Percentiles rank a stretch among this genome's conserved stretches.
phyloP scores from a whole-genome alignment of 2,888 invertebrate species.

The Acleris sparsana region DNA sequence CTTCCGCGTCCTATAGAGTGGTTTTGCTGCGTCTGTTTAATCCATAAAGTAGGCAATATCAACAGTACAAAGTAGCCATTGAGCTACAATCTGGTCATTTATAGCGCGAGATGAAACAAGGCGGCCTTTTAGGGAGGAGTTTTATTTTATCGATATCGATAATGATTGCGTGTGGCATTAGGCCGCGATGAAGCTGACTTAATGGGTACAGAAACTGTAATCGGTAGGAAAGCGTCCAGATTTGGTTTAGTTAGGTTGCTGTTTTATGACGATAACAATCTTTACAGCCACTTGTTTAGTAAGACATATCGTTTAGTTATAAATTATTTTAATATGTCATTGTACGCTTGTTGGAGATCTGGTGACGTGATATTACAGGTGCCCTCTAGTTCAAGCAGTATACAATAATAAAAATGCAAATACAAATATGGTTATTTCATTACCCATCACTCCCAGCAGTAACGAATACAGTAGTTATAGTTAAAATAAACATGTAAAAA shows the following conservation, averaged over 20 bases:
- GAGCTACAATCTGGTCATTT: constrained; percentile 79
- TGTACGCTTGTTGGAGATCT: too few relatives aligned
- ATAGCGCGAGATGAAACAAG: constrained; percentile 78
- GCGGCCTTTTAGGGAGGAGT: constrained; percentile 54
- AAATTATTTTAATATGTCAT: too few relatives aligned
- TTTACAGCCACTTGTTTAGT: too few relatives aligned
- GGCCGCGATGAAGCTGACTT: constrained; percentile 19
- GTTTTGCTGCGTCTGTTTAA: constrained; percentile 69
- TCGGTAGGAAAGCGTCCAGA: neutral
- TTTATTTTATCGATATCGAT: constrained; percentile 53
- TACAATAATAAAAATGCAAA: too few relatives aligned
- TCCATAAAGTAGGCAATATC: constrained; percentile 77
- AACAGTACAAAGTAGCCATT: constrained; percentile 73
- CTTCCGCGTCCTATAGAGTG: constrained; percentile 53
- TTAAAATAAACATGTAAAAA: too few relatives aligned
- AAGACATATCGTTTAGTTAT: too few relatives aligned
- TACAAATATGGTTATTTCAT: too few relatives aligned
- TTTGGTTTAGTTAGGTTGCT: constrained; percentile 4
- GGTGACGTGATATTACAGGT: too few relatives aligned
- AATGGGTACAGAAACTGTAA: constrained; percentile 12
- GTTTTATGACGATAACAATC: constrained; percentile 7
- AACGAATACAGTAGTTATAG: too few relatives aligned
- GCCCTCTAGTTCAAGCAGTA: too few relatives aligned
- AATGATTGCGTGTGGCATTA: constrained; percentile 27
- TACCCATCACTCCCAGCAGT: too few relatives aligned